Conservation (phyloP, 1,140 invertebrate species). For the Aporrectodea caliginosa region DNA sequence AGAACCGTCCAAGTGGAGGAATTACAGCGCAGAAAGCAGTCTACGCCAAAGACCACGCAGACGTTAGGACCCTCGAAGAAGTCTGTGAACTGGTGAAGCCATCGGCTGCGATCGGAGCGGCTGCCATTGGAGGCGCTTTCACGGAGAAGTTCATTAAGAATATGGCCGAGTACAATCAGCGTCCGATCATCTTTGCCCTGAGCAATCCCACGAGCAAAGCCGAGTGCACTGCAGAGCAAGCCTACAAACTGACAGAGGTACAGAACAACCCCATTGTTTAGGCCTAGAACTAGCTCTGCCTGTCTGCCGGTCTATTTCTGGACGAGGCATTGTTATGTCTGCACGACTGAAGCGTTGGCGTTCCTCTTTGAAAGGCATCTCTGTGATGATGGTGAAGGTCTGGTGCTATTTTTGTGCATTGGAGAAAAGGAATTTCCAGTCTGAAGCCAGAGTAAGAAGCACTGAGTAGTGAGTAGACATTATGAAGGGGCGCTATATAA, state of each 20-base stretch:
- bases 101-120: conserved; percentile 38
- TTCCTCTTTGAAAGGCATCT: too few species aligned
- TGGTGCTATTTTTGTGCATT: too few species aligned
- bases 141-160: conserved; percentile 46
- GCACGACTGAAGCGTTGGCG: too few species aligned
- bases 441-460: too few species aligned
- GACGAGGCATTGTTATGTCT: too few species aligned
- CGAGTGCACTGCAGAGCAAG: conserved; percentile 55
- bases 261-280: too few species aligned
- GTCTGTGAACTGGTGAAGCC: conserved; percentile 34
- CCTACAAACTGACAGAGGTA: conserved; percentile 48
- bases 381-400: too few species aligned
- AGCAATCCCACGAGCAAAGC: conserved; percentile 55
- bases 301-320: too few species aligned
- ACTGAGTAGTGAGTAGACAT: too few species aligned
- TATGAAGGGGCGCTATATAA: too few species aligned
- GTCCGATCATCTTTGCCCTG: conserved; percentile 55
- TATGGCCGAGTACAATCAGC: conserved; percentile 51
- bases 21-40: conserved; percentile 34
- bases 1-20: conserved; percentile 34
- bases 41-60: conserved; percentile 32
- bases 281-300: too few species aligned
- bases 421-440: too few species aligned
- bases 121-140: conserved; percentile 52
- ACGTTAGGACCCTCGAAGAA: conserved; percentile 23